Conservation (phyloP, 2,888 invertebrate genomes). For the Itoplectis maculator region DNA sequence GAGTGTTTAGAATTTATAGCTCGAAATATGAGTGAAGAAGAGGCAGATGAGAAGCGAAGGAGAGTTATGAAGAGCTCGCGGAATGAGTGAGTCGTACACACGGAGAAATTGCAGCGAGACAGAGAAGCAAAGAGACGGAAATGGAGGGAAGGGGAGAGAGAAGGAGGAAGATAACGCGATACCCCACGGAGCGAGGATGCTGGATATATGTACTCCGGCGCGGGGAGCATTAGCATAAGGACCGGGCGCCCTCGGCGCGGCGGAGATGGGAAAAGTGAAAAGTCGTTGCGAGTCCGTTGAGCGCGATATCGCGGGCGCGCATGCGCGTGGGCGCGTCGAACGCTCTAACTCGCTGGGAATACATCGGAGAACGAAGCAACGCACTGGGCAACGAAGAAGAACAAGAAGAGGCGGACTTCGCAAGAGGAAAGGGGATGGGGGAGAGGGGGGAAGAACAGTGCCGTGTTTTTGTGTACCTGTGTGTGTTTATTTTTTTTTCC, state of each 20-base stretch:
- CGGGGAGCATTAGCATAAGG: constrained; percentile 56
- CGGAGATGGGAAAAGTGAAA: constrained; percentile 47
- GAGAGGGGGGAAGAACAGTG: constrained; percentile 26
- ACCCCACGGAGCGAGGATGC: constrained; percentile 30
- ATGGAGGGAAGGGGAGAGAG: no score
- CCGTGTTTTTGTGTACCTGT: no score
- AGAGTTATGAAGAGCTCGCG: constrained; percentile 51
- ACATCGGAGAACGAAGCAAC: constrained; percentile 40
- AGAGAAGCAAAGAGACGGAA: no score
- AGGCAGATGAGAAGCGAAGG: constrained; percentile 38
- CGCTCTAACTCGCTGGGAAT: constrained; percentile 22
- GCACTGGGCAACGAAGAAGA: constrained; percentile 16
- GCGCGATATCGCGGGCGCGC: constrained; percentile 45
- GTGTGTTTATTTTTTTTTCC: no score
- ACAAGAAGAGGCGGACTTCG: constrained; percentile 6
- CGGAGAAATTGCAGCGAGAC: constrained; percentile 28
- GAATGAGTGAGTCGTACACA: constrained; percentile 38
- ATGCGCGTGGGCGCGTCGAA: constrained; percentile 56
- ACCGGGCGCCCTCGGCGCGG: constrained; percentile 34
- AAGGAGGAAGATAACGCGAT: constrained; percentile 19
- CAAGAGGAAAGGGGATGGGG: constrained; percentile 26
- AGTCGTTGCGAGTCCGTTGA: constrained; percentile 23
- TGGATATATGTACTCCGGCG: constrained; percentile 41
- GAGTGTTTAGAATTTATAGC: constrained; percentile 6
- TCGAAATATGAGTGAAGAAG: constrained; percentile 44